Percentiles rank a stretch among this genome's conserved stretches.
Evolutionary conservation across 2,888 invertebrate genomes (phyloP).

Genomic region (Polymixis lichenea): DNA sequence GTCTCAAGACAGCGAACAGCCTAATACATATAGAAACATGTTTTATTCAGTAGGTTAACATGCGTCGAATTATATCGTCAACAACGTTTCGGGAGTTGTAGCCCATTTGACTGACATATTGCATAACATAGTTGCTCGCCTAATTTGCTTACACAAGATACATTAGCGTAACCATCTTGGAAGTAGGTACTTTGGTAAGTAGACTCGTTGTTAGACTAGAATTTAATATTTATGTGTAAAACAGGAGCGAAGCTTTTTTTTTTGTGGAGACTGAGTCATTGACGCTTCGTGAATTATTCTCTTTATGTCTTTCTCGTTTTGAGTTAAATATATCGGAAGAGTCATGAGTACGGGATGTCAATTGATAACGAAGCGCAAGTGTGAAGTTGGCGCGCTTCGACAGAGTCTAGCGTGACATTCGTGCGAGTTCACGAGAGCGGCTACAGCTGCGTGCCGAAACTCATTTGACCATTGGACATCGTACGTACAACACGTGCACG

Average conservation of each 20-base stretch:
- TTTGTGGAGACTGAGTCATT: neutral
- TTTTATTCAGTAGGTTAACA: conserved; percentile 13
- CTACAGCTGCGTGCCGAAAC: too few species aligned
- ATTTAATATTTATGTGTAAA: neutral
- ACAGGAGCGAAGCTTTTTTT: neutral
- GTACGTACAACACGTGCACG: too few species aligned
- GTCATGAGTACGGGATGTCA: too few species aligned
- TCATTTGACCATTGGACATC: too few species aligned
- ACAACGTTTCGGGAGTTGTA: neutral
- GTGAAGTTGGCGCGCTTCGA: too few species aligned
- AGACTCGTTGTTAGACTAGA: too few species aligned
- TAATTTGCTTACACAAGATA: conserved; percentile 8
- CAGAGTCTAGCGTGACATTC: too few species aligned
- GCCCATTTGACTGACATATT: conserved; percentile 16
- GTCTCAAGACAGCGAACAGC: too few species aligned
- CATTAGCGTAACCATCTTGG: neutral
- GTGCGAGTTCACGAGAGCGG: too few species aligned
- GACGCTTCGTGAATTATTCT: neutral
- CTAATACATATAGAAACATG: neutral
- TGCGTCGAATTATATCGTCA: conserved; percentile 4
- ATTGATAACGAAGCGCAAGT: too few species aligned
- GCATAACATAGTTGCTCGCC: neutral
- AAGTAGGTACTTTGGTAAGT: neutral
- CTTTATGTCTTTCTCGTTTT: neutral
- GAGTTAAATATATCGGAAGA: neutral